Evolutionary conservation across 1,140 invertebrate genomes (phyloP), one percentile per base, ranked within the genome.

Genomic region (Sipha flava): DNA sequence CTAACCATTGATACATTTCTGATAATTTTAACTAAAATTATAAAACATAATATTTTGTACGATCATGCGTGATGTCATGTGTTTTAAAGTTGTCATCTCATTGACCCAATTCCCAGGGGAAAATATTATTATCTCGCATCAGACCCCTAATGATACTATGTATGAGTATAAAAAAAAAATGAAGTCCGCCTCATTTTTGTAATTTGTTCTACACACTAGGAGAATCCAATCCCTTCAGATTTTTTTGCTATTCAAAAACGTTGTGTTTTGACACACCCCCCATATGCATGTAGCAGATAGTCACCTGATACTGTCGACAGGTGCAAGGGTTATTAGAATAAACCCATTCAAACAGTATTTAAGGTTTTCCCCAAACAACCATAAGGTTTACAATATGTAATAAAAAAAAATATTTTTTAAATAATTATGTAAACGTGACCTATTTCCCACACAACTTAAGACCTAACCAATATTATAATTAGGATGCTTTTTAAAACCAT

Each of bases 31-130:
- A 64, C 34, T 64, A 18, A 37, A 37, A 64, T n/a, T n/a, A 64
- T 64, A 18, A 34, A n/a, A 31, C 7, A 62, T 10, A 57, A 57
- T 29, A 57, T 64, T 64, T n/a, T n/a, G n/a, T n/a, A n/a, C n/a
- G n/a, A 40, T 18, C 29, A 47, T 29, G 43, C 23, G 18, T 29
- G 29, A 9, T 23, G 14, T 26, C 16, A 16, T 70, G 3, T 29
- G 29, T 47, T 70, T 70, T 10, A 70, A 70, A 43, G 5, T 70
- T 70, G 40, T 45, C 14, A 68, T 16, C 40, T 29, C 7, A 70
- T 26, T 70, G 66, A 70, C 66, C 66, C 40, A 70, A 70, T 70
- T 70, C 66, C 66, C 66, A 70, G 34, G 40, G 66, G 64, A 70
- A 70, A 47, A 70, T 31, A 70, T 1, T 47, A 47, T 45, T 26